Evolutionary conservation across 2,113 vertebrate genomes (phyloP).

Genomic region (Psammodynastes pulverulentus): DNA sequence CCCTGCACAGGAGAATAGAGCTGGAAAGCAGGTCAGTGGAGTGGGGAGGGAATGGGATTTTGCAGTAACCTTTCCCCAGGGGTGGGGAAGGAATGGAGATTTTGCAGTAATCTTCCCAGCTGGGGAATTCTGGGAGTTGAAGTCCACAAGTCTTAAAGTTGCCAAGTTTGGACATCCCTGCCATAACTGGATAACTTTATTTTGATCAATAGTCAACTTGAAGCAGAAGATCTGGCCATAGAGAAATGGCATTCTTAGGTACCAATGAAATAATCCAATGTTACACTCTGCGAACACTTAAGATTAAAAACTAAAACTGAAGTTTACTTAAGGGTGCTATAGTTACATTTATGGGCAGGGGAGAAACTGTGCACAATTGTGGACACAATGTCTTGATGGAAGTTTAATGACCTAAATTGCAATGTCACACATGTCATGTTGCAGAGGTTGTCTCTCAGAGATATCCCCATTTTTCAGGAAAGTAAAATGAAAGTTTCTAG

Average conservation of each 20-base stretch:
- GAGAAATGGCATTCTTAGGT: not conserved
- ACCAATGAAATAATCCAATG: not conserved
- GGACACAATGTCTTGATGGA: not conserved
- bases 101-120: no score
- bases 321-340: not conserved
- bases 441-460: no score
- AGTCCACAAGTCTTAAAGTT: no score
- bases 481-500: not conserved
- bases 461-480: not conserved
- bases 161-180: no score
- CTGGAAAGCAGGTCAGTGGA: no score
- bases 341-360: not conserved
- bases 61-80: no score
- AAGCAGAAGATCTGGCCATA: not conserved
- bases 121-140: no score
- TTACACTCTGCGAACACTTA: not conserved
- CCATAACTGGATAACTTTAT: not conserved
- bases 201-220: not conserved
- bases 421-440: not conserved
- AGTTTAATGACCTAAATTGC: not conserved
- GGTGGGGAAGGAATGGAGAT: no score
- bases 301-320: not conserved
- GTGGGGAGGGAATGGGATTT: no score
- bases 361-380: not conserved
- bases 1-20: no score